Evolutionary conservation across 2,888 invertebrate genomes (phyloP), one percentile per base, ranked within the genome.

Genomic region (Pyrrhosoma nymphula): DNA sequence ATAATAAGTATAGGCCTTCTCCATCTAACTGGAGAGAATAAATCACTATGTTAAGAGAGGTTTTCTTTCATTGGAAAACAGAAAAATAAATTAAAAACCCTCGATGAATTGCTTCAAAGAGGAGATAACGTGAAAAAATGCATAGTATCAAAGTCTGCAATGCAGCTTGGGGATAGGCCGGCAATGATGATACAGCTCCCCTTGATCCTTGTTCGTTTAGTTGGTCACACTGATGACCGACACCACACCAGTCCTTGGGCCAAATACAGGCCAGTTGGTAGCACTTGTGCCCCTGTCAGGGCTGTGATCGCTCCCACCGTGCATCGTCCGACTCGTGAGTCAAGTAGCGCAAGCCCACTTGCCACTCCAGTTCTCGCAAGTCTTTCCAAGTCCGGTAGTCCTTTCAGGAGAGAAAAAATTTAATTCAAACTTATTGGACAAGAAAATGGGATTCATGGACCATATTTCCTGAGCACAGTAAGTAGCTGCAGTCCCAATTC

Each of bases 351-450:
- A 98, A 97, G 56, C 98, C 98, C 69, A 98, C 98, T 96, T 98
- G 98, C 88, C 97, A 97, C 97, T 99, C 99, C 95, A 99, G 97
- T 96, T 98, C 98, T 95, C 99, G 98, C 96, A 99, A 97, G 97
- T 99, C 99, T 96, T 98, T 98, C 99, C 99, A 99, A 12, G 99
- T 99, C 97, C 99, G 98, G 96, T 98, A 98, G 97, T 99, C 98
- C 98, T 98, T 69, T 1, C 16, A 1, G 14, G 96, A 60, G n/a
- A 69, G 26, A 20, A 23, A 12, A 69, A 4, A 96, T 96, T 95
- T 20, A 60, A 20, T 16, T 16, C 60, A 20, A 60, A 20, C 6
- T 20, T 14, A 60, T 20, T 60, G 60, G 16, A 60, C 60, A 60
- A 60, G 20, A 60, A 60, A 60, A 60, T 20, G 20, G 60, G 20